Evolutionary conservation across 2,797 vertebrate species (phyloP).

Genomic region (Dromococcyx pavoninus): DNA sequence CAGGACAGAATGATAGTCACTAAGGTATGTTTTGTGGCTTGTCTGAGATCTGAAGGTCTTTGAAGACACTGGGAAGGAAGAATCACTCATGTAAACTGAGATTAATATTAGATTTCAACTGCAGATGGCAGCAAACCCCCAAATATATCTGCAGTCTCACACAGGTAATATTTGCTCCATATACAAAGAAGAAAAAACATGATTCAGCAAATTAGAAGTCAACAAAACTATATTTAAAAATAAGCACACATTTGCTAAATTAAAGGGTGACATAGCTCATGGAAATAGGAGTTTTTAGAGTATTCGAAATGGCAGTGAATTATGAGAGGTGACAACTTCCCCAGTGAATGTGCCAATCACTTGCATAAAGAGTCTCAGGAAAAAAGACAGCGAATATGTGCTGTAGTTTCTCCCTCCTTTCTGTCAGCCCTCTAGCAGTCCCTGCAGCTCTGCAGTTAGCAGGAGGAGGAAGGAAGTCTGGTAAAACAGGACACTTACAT

Average conservation of each 20-base stretch:
- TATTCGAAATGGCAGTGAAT: neutral
- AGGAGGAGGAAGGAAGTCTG: neutral
- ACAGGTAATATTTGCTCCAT: neutral
- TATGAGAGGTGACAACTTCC: constrained; percentile 31
- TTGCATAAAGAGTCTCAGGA: neutral
- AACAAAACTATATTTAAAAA: neutral
- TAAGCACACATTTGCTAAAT: neutral
- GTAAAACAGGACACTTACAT: neutral
- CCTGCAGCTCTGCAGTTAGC: neutral
- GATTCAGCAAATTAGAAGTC: neutral
- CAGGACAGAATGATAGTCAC: neutral
- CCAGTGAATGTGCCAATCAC: constrained; percentile 25
- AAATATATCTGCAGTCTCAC: neutral
- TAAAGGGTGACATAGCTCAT: neutral
- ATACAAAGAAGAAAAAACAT: neutral
- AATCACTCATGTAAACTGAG: neutral
- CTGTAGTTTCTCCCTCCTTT: neutral
- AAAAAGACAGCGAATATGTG: constrained; percentile 3
- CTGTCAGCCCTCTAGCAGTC: neutral
- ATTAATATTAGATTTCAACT: constrained; percentile 31
- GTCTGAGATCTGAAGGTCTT: neutral
- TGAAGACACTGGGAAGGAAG: neutral
- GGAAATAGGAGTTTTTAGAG: constrained; percentile 12
- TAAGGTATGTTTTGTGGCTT: neutral
- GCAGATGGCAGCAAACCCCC: constrained; percentile 70